phyloP scores from a whole-genome alignment of 2,797 vertebrate genomes.

The Micropoecilia bifurca region DNA sequence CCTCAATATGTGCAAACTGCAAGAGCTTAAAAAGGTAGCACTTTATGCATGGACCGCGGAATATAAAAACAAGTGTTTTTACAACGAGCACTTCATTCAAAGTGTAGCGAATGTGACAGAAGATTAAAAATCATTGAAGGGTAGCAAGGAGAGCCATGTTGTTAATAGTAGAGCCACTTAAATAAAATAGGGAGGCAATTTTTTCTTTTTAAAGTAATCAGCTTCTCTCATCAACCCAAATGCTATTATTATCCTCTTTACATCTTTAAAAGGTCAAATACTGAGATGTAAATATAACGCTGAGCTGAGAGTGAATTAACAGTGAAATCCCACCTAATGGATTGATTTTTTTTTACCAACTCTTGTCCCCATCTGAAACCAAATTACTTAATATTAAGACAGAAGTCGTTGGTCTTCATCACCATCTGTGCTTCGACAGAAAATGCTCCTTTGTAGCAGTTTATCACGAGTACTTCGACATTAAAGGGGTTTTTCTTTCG shows the following conservation, averaged over 20 bases:
- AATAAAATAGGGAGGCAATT: conserved; percentile 38
- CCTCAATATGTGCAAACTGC: conserved; percentile 77
- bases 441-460: conserved; percentile 23
- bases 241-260: conserved; percentile 23
- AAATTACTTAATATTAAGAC: conserved; percentile 23
- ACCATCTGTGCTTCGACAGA: conserved; percentile 47
- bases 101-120: conserved; percentile 35
- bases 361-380: conserved; percentile 19
- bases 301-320: conserved; percentile 29
- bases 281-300: conserved; percentile 30
- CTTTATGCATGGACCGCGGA: conserved; percentile 59
- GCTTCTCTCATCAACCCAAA: conserved; percentile 26
- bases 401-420: conserved; percentile 32
- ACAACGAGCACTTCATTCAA: conserved; percentile 47
- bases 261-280: conserved; percentile 44
- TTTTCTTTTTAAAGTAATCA: conserved; percentile 49
- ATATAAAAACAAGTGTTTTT: conserved; percentile 57
- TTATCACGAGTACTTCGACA: conserved; percentile 32
- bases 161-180: not conserved
- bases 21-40: conserved; percentile 71
- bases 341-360: conserved; percentile 25
- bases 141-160: not conserved
- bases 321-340: conserved; percentile 27
- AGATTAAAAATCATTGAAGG: conserved; percentile 18
- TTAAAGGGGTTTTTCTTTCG: conserved; percentile 23